These are phyloP conservation scores for Pheosia gnoma DNA, from an alignment of 2,888 invertebrate genomes.

Conservation along the genomic window DNA sequence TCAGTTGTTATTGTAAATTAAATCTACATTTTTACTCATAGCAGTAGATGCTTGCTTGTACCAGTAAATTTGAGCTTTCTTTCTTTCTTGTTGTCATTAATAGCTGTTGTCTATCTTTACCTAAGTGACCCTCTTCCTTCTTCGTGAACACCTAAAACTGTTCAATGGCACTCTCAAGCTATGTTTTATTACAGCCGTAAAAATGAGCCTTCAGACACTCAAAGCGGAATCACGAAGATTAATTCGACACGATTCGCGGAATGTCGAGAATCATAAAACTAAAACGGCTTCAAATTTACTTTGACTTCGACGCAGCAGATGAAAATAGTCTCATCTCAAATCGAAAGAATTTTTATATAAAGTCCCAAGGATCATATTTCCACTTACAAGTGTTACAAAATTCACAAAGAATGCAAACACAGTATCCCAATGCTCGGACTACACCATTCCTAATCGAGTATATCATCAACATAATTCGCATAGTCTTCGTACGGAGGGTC, in stretches of 20 bases:
- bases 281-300: background rate
- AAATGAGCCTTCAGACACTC: conserved; percentile 35
- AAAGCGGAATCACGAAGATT: conserved; percentile 39
- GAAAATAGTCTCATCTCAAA: background rate
- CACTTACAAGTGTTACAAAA: background rate
- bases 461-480: conserved; percentile 26
- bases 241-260: conserved; percentile 42
- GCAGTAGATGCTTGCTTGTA: conserved; percentile 31
- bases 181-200: conserved; percentile 42
- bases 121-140: background rate
- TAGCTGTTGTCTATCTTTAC: background rate
- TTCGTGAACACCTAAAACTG: background rate
- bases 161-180: background rate
- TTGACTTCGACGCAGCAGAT: background rate
- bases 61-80: conserved; percentile 16
- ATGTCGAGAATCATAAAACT: conserved; percentile 41
- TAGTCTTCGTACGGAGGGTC: conserved; percentile 31
- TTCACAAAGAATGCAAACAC: background rate
- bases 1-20: conserved; percentile 19
- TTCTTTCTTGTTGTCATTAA: conserved; percentile 8
- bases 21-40: conserved; percentile 12
- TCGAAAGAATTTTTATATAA: background rate
- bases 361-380: too few relatives aligned
- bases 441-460: conserved; percentile 19
- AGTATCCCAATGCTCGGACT: background rate